Percentiles rank a stretch among this genome's conserved stretches.
Conservation (phyloP, 1,140 invertebrate species). For the Bactericera cockerelli region DNA sequence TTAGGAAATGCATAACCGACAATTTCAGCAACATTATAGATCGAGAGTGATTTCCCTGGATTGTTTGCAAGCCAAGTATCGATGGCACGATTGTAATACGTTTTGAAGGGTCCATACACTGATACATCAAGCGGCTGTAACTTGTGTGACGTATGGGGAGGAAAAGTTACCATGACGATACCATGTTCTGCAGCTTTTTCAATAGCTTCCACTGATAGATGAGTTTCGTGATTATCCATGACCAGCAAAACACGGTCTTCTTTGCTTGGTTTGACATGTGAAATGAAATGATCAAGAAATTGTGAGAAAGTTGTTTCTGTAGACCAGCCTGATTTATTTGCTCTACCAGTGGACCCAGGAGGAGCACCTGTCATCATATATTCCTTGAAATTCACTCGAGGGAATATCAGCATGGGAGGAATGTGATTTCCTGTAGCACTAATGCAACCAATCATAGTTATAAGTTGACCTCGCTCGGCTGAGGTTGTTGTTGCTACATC, state of each 20-base stretch:
- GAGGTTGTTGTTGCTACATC: constrained; percentile 29
- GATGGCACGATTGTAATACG: too few species aligned
- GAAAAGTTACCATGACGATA: constrained; percentile 21
- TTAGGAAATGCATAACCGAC: neutral
- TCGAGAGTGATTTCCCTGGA: neutral
- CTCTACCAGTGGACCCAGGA: constrained; percentile 27
- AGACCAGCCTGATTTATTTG: constrained; percentile 17
- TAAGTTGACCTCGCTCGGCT: constrained; percentile 28
- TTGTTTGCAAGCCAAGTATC: too few species aligned
- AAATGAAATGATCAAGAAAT: neutral
- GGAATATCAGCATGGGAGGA: constrained; percentile 27
- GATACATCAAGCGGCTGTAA: constrained; percentile 29
- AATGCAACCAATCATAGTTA: constrained; percentile 26
- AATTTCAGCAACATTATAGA: neutral
- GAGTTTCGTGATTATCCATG: constrained; percentile 17
- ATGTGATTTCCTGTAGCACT: constrained; percentile 25
- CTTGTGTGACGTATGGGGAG: constrained; percentile 20
- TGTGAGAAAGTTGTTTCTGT: too few species aligned
- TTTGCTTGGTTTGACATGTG: neutral
- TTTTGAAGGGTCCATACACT: constrained; percentile 4
- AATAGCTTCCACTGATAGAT: constrained; percentile 17
- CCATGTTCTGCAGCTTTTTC: constrained; percentile 19
- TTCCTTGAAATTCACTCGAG: constrained; percentile 23
- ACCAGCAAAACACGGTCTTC: constrained; percentile 11
- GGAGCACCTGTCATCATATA: constrained; percentile 26